Conservation (phyloP, 1,140 invertebrate genomes). For the Prorops nasuta region DNA sequence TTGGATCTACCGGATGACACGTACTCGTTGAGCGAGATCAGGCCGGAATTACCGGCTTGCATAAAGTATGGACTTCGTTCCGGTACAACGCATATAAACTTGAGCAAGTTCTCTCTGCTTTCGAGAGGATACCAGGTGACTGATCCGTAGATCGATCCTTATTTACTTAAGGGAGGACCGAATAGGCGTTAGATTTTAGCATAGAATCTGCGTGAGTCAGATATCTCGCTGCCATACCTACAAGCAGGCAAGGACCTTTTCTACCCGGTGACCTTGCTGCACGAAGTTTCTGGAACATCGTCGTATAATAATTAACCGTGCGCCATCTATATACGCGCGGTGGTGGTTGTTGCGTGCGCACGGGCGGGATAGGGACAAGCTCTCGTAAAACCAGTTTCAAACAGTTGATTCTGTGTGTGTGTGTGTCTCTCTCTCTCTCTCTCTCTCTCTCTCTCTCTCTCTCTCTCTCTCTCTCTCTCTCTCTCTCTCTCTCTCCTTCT, state of each 20-base stretch:
- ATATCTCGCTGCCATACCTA: too few species aligned
- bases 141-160: neutral
- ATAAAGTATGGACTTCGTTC: conserved; percentile 38
- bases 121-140: conserved; percentile 47
- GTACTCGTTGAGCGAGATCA: conserved; percentile 39
- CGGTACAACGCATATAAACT: conserved; percentile 37
- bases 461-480: neutral
- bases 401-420: too few species aligned
- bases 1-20: conserved; percentile 39
- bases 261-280: neutral
- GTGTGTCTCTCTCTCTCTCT: neutral
- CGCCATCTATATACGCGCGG: too few species aligned
- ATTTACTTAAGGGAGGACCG: too few species aligned
- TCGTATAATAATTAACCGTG: neutral
- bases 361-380: neutral
- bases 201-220: too few species aligned
- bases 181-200: too few species aligned
- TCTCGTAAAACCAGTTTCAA: neutral
- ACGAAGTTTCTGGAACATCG: neutral
- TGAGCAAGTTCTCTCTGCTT: conserved; percentile 42
- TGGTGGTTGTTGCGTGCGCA: neutral
- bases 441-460: neutral
- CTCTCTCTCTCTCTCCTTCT: neutral
- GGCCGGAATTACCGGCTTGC: conserved; percentile 31
- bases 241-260: too few species aligned